Base-by-base conservation (phyloP, 2,888 invertebrate species). In the Gerosis bhagava region DNA sequence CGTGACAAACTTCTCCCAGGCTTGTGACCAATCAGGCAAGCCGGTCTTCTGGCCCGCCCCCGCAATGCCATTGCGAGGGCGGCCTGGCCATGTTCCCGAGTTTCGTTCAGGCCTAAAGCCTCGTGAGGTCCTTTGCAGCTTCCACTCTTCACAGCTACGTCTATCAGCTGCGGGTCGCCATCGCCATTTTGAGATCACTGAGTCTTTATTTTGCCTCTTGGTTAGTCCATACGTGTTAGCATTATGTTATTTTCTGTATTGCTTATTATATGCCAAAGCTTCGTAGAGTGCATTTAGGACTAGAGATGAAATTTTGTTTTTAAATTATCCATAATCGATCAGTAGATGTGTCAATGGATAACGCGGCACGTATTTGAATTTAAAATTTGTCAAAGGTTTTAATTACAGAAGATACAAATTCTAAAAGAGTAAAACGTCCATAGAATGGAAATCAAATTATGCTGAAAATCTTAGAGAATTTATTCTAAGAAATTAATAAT, bases 151-250 rank as follows among this genome's bases (percentile, higher is more conserved):
- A 56, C 62, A 61, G 45, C 62, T 70, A 61, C 67, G 54, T 56
- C 54, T 77, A 79, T 88, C 87, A 86, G 81, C 84, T 84, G 77
- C 68, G 67, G 81, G 82, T 51, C 73, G 70, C 84, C 83, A 88
- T 63, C 80, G 71, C 88, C 88, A 88, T 79, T 88, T 88, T 62
- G 81, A 87, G 77, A 88, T 88, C 88, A 88, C 84, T 83, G 72
- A 70, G 83, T 70, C 76, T 79, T 67, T 64, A 51, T 50, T 34
- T 43, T 49, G 25, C 52, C 56, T 55, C 53, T 71, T 60, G 75
- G 57, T 67, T 68, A 75, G 67, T 74, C 60, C 65, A 63, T 60
- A 43, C 52, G 56, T 54, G n/a, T 40, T 12, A n/a, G n/a, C 40
- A 22, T 35, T 8, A 8, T 21, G 8, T 25, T 5, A 42, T 53